Evolutionary conservation across 2,888 invertebrate species (phyloP), one percentile per base, ranked within the genome.

Genomic region (Sthenelais limicola): DNA sequence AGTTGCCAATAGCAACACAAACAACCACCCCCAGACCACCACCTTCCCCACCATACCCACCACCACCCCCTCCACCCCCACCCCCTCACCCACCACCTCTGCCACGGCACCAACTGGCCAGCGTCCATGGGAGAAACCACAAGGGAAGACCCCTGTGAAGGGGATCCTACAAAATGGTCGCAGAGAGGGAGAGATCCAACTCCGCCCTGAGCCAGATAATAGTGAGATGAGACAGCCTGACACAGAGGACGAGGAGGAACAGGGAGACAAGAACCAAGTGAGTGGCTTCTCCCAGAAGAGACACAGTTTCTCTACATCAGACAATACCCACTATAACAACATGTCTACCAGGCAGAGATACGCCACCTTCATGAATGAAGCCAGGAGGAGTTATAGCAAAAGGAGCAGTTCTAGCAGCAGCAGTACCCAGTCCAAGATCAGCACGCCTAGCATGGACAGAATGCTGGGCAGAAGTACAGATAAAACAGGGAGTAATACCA

Each of bases 131-230:
- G 3, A 26, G 24, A 5, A 5, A 5, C 32, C 33, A 15, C 12
- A 9, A 2, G 24, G 35, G 12, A 15, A 28, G n/a, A 38, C 62
- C 24, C 62, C 62, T 5, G 62, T 62, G 38, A 62, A 62, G 62
- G 62, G 62, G 4, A 62, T 62, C 62, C 62, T 62, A 4, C 62
- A 62, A 43, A 62, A 62, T 24, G 62, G 62, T 7, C 62, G 62
- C 15, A 62, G 43, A 43, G 62, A 62, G 62, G 62, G 62, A 1
- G 62, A 62, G 21, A 24, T 62, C 3, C 21, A 38, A 7, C 62
- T 38, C 21, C 38, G 62, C 2, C 62, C 62, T 15, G 62, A 35
- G 38, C 62, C 62, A 4, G 62, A 62, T 28, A 43, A 62, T 26
- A 62, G 62, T 21, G 62, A 62, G 38, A 38, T 35, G 62, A 35